Evolutionary conservation across 2,113 vertebrate genomes (phyloP).

Genomic region (Rallus limicola): DNA sequence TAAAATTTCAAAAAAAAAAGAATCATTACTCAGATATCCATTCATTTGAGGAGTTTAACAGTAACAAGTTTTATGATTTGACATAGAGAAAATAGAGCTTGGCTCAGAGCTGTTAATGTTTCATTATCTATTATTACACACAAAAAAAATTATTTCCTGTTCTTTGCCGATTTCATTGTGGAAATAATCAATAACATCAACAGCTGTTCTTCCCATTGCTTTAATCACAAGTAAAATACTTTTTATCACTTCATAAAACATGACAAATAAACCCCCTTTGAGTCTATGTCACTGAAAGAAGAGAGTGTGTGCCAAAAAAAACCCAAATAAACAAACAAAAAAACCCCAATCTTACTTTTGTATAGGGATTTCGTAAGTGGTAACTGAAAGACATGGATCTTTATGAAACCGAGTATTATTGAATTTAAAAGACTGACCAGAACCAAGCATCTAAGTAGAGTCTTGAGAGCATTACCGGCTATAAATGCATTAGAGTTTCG

Average conservation of each 20-base stretch:
- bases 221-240: background rate
- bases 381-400: background rate
- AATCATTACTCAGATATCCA: background rate
- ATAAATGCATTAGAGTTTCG: background rate
- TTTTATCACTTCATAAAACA: background rate
- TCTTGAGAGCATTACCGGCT: background rate
- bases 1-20: background rate
- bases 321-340: background rate
- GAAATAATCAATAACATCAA: background rate
- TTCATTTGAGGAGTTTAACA: background rate
- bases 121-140: background rate
- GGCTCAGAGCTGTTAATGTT: background rate
- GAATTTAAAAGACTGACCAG: background rate
- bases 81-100: background rate
- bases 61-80: background rate
- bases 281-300: background rate
- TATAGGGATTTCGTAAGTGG: background rate
- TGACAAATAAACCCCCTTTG: rapidly evolving
- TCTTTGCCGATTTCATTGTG: background rate
- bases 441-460: background rate
- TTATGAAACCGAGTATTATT: background rate
- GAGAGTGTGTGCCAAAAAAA: background rate
- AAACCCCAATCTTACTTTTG: background rate
- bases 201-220: background rate
- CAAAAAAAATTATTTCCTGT: background rate